Evolutionary conservation across 1,140 invertebrate species (phyloP), one percentile per base, ranked within the genome.

Genomic region (Globodera rostochiensis): DNA sequence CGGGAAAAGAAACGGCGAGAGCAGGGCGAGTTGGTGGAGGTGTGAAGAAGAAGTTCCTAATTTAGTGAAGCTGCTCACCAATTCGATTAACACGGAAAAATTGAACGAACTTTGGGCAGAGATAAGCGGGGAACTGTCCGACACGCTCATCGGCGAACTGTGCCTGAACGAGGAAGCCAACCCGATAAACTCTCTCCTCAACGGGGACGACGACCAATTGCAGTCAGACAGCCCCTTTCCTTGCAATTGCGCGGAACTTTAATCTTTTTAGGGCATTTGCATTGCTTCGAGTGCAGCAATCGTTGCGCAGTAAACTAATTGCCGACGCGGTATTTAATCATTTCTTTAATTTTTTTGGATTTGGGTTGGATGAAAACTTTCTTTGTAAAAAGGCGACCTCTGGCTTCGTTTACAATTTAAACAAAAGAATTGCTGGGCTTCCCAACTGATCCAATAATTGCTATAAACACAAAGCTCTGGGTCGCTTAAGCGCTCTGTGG

Each of bases 171-270:
- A 47, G 47, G 85, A 84, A 19, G 66, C 85, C n/a, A 87, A 53
- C 36, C 85, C 85, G 6, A 66, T 84, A 25, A 84, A 84, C 73
- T 53, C 47, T 19, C 69, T 84, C 1, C 69, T 84, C 13, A 70
- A 84, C 76, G 83, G 82, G 6, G 82, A 83, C 66, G 83, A 84
- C 25, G 85, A 86, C 36, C 21, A 86, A 60, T 66, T 82, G 36
- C 83, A 86, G 83, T 84, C 69, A 71, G 25, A 60, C 45, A 46
- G 69, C 74, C 36, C 36, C 36, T 36, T 36, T 36, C 36, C 36
- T 1, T 36, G 3, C 36, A 36, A 36, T 36, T 36, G 36, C 1
- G 2, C 36, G 36, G 36, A 49, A 74, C 11, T 82, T 69, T 50
- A 49, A 45, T 5, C 46, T 74, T 74, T 85, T 25, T 74, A 85